Evolutionary conservation across 2,888 invertebrate genomes (phyloP), one percentile per base, ranked within the genome.

Genomic region (Dasysyrphus albostriatus): DNA sequence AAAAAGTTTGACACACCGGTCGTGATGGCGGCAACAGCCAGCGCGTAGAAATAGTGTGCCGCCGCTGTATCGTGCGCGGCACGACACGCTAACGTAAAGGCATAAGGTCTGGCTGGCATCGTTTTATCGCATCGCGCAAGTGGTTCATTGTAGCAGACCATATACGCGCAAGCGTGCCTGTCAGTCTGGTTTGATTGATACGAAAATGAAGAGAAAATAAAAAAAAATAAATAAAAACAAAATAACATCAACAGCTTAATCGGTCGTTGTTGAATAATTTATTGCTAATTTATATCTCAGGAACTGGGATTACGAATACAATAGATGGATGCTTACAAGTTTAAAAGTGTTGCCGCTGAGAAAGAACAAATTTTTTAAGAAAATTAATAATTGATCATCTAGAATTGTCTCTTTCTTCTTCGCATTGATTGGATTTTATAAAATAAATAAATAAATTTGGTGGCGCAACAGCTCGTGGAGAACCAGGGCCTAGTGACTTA

Each of bases 141-240:
- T 89, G 89, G 89, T 89, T 89, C 89, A 89, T 89, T 89, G 90
- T 89, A 89, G 88, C 90, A 88, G 75, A 88, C 90, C 89, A 88
- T 90, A 89, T 90, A 89, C 90, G 90, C 90, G 89, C 89, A 90
- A 87, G 82, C 88, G 90, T 89, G 91, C 91, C 91, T 90, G 90
- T 90, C 91, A 90, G 89, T 91, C 90, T 90, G 89, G 89, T 90
- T 88, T 90, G 89, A 90, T 89, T 91, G 91, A 91, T 88, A 91
- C 90, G 90, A 87, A 87, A 87, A 78, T 61, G 78, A 78, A 72
- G 82, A 76, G 56, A 82, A 7, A 44, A 59, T 2, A 69, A 61
- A 34, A 54, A 47, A 69, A 51, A 51, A 14, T n/a, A n/a, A n/a
- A 24, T 24, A 24, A 24, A 24, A 24, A 24, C 1, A 24, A 24